Percentiles rank a stretch among this genome's conserved stretches.
phyloP scores from a whole-genome alignment of 2,888 invertebrate genomes.

The Hypena proboscidalis region DNA sequence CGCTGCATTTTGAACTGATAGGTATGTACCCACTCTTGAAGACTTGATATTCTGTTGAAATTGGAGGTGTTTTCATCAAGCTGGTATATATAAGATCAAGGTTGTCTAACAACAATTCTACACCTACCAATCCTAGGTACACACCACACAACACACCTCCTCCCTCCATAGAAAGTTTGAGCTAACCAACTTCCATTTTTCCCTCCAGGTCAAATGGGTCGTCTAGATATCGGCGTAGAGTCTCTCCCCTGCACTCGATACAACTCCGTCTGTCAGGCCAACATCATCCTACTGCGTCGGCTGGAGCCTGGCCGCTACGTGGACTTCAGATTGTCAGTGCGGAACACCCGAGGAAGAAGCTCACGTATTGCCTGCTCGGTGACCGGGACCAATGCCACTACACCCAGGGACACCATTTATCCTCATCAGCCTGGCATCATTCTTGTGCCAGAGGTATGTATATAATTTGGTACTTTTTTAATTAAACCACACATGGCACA shows the following conservation, averaged over 20 bases:
- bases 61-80: no score
- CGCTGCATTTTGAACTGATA: slow-evolving; percentile 91
- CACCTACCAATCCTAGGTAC: background rate
- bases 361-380: slow-evolving; percentile 91
- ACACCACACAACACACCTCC: no score
- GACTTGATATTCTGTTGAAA: no score
- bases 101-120: no score
- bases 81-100: no score
- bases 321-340: slow-evolving; percentile 90
- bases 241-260: slow-evolving; percentile 93
- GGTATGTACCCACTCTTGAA: no score
- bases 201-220: slow-evolving; percentile 86
- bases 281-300: slow-evolving; percentile 91
- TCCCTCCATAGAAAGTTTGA: no score
- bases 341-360: slow-evolving; percentile 91
- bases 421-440: slow-evolving; percentile 92
- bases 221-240: slow-evolving; percentile 91
- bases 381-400: slow-evolving; percentile 93
- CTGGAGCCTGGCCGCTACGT: slow-evolving; percentile 93
- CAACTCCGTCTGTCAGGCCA: slow-evolving; percentile 95
- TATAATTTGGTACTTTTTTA: background rate
- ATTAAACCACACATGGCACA: no score
- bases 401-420: slow-evolving; percentile 93
- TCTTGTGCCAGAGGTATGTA: slow-evolving; percentile 89
- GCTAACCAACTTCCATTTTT: background rate